Base-by-base conservation (phyloP, 2,888 invertebrate genomes). In the Lasioglossum pauxillum region DNA sequence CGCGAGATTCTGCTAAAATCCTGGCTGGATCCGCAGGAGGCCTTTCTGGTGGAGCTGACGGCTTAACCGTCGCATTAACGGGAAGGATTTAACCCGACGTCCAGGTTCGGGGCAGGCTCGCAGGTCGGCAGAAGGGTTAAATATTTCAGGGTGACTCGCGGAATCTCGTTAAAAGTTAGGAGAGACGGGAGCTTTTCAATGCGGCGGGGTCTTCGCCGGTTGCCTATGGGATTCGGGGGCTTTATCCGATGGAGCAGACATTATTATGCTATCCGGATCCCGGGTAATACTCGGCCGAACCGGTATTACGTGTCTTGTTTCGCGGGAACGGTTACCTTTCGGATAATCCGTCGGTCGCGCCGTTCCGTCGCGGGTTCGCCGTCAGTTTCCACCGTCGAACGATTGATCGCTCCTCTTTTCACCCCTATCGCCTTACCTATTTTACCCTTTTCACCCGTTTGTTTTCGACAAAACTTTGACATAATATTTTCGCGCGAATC, bases 111-210 rank as follows among this genome's bases (percentile, higher is more conserved):
- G 60, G 78, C 69, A 76, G 60, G 46, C 49, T 57, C 10, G 31
- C 44, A 60, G 10, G 53, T 44, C 35, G 77, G 23, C 35, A 84
- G 75, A 14, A 41, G n/a, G 31, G 73, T 49, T 72, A 83, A 82
- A 90, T 88, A 88, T 90, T 82, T 81, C 71, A 16, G 27, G 69
- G 23, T 41, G 74, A 83, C 80, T 82, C 79, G 76, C 80, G 67
- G 75, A 90, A 90, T 90, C 90, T 90, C 88, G 90, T 90, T 90
- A 90, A 90, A 90, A 90, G 88, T 90, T 90, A 49, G 35, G 77
- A 80, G 78, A 79, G 78, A 80, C 86, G 73, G 87, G 69, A 60
- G 73, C 78, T 86, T 87, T 75, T 84, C 79, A 81, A 84, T 82
- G 79, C 67, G 86, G 46, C 69, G 73, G 78, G 82, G 77, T 90